Conservation (phyloP, 2,888 invertebrate species). For the Phrixothrix hirtus region DNA sequence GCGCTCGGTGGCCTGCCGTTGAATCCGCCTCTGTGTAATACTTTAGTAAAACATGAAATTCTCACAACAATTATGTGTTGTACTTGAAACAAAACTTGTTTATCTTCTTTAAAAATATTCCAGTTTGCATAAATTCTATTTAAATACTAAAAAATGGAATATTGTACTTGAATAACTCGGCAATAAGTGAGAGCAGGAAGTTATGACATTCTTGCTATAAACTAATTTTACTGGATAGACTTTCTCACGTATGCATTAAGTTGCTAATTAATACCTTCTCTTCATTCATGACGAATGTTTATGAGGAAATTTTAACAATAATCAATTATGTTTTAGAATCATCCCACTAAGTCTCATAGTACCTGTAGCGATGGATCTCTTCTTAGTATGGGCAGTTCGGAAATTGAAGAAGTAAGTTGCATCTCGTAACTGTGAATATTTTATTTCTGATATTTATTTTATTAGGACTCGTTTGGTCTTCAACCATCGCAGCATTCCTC, state of each 20-base stretch:
- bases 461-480: constrained; percentile 55
- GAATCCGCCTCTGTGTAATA: no score
- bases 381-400: constrained; percentile 79
- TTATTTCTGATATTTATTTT: constrained; percentile 21
- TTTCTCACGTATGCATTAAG: constrained; percentile 5
- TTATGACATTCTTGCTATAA: constrained; percentile 7
- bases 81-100: background rate
- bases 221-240: constrained; percentile 7
- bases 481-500: constrained; percentile 55
- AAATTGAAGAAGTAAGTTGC: constrained; percentile 66
- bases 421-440: background rate
- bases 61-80: no score
- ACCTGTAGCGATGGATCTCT: constrained; percentile 76
- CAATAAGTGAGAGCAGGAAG: constrained; percentile 14
- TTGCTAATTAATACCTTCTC: constrained; percentile 7
- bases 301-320: background rate
- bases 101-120: background rate
- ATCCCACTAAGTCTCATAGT: constrained; percentile 56
- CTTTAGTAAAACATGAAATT: no score
- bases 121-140: background rate
- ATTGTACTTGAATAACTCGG: background rate
- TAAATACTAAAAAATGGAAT: background rate
- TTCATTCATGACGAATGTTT: no score
- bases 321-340: constrained; percentile 48
- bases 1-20: no score